These are phyloP conservation scores for Hylyphantes graminicola DNA, from an alignment of 1,140 invertebrate species.

Conservation along the genomic window DNA sequence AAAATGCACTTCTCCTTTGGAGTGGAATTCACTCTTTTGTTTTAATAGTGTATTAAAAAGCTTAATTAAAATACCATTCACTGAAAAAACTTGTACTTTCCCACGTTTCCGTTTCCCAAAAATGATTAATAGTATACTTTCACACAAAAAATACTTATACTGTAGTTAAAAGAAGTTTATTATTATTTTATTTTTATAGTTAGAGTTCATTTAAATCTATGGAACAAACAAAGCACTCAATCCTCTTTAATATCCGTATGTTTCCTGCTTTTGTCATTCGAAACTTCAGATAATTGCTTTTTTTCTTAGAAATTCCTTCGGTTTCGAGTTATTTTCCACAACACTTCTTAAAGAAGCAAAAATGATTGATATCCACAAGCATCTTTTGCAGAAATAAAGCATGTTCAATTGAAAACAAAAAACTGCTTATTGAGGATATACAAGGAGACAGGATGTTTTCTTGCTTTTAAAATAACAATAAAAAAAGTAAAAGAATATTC, in stretches of 20 bases:
- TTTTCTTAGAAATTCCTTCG: not conserved
- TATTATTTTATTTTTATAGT: too few species aligned
- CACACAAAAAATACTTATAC: too few species aligned
- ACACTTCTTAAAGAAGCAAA: not conserved
- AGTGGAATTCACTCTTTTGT: too few species aligned
- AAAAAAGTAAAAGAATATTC: not conserved
- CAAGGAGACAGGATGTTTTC: constrained; percentile 10
- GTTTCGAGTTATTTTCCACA: not conserved
- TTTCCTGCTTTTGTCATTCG: not conserved
- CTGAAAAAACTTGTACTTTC: too few species aligned
- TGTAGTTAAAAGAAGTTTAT: too few species aligned
- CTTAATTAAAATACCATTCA: too few species aligned
- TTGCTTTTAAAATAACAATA: constrained; percentile 9
- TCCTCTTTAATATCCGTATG: not conserved
- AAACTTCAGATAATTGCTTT: not conserved
- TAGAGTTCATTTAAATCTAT: too few species aligned
- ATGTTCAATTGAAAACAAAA: constrained; percentile 9
- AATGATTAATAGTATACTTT: too few species aligned
- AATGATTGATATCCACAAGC: not conserved
- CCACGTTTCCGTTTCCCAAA: too few species aligned
- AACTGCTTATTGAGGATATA: constrained; percentile 29
- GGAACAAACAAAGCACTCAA: too few species aligned
- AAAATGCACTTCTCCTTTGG: too few species aligned
- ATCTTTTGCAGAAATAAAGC: not conserved
- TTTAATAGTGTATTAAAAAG: too few species aligned